Percentiles rank a stretch among this genome's conserved stretches.
Conservation (phyloP, 2,113 vertebrate species). For the Chaetodon auriga region DNA sequence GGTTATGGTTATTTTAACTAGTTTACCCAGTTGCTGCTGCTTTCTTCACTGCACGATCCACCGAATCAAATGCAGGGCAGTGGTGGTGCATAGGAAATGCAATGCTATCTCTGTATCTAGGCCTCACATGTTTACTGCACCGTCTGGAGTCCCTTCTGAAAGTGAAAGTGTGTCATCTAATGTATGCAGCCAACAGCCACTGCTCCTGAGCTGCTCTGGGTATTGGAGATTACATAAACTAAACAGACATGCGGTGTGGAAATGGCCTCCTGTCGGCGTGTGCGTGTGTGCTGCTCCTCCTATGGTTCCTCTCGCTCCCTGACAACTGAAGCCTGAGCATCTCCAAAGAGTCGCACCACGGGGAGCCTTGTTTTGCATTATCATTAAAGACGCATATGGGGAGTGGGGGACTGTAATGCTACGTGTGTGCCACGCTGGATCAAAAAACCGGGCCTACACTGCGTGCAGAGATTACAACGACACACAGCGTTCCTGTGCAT, state of each 20-base stretch:
- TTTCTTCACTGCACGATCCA: not conserved
- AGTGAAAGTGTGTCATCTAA: conserved; percentile 80
- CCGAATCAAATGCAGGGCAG: conserved; percentile 26
- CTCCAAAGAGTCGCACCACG: conserved; percentile 69
- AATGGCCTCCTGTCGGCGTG: conserved; percentile 48
- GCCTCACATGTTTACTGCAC: conserved; percentile 73
- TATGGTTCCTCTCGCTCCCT: conserved; percentile 64
- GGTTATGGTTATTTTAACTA: conserved; percentile 33
- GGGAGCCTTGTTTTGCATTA: conserved; percentile 77
- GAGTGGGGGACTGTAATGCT: conserved; percentile 43
- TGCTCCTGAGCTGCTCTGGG: conserved; percentile 73
- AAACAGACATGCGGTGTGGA: conserved; percentile 66
- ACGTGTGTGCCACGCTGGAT: conserved; percentile 38
- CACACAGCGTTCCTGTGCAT: not conserved
- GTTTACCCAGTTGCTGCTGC: conserved; percentile 18
- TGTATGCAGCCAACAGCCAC: conserved; percentile 74
- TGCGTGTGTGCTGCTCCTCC: conserved; percentile 44
- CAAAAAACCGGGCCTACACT: conserved; percentile 30
- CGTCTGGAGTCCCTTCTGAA: conserved; percentile 74
- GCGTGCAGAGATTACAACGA: conserved; percentile 1
- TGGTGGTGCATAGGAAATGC: conserved; percentile 19
- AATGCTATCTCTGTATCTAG: conserved; percentile 68
- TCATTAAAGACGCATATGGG: conserved; percentile 75
- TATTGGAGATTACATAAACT: conserved; percentile 77
- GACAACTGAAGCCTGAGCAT: conserved; percentile 71